phyloP scores from a whole-genome alignment of 2,797 vertebrate species.

The Thalassophryne amazonica region DNA sequence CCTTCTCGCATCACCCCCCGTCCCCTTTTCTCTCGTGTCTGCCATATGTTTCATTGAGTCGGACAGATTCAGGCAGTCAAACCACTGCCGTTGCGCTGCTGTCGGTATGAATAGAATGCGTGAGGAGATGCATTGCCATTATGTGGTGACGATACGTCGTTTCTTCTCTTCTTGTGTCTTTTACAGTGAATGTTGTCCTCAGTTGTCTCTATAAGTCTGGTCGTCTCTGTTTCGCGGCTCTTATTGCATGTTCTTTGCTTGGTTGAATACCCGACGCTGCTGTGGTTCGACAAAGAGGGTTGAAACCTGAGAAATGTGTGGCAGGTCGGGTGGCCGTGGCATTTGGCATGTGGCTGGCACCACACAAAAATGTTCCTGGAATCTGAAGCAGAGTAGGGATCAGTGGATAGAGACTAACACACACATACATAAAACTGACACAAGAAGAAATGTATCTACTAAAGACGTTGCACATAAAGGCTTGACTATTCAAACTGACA shows the following conservation, averaged over 20 bases:
- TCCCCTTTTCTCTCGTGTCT: slow-evolving; percentile 25
- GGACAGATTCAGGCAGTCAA: slow-evolving; percentile 64
- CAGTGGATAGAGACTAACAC: too few species aligned
- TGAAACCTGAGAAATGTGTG: slow-evolving; percentile 42
- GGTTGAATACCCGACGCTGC: slow-evolving; percentile 35
- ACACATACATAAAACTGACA: too few species aligned
- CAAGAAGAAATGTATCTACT: too few species aligned
- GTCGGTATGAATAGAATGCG: slow-evolving; percentile 52
- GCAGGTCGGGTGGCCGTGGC: slow-evolving; percentile 37
- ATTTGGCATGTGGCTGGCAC: slow-evolving; percentile 30
- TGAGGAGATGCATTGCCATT: slow-evolving; percentile 51
- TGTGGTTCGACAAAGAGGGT: slow-evolving; percentile 44
- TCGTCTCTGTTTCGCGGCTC: slow-evolving; percentile 22
- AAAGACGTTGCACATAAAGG: too few species aligned
- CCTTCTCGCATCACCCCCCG: slow-evolving; percentile 1
- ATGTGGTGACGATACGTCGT: slow-evolving; percentile 36
- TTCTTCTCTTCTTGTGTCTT: slow-evolving; percentile 33
- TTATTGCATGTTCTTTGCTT: slow-evolving; percentile 33
- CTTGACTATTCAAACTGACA: too few species aligned
- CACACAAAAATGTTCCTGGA: slow-evolving; percentile 41
- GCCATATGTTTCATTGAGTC: slow-evolving; percentile 55
- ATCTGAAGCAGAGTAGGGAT: slow-evolving; percentile 16
- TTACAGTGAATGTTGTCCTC: slow-evolving; percentile 22
- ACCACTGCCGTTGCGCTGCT: slow-evolving; percentile 56
- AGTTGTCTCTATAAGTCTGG: slow-evolving; percentile 26